phyloP scores from a whole-genome alignment of 1,140 invertebrate species.

The Brachionus calyciflorus region DNA sequence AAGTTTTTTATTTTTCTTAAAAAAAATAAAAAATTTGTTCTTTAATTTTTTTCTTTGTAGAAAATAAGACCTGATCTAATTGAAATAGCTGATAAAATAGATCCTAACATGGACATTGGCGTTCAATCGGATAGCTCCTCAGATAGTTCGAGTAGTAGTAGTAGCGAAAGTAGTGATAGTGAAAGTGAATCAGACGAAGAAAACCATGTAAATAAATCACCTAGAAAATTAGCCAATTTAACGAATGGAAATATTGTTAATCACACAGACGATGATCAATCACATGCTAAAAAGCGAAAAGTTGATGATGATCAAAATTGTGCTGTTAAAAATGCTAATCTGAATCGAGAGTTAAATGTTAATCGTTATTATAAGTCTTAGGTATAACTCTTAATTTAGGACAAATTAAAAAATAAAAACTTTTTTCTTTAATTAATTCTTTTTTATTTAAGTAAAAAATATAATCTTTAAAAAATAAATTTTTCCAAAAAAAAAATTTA shows the following conservation, averaged over 20 bases:
- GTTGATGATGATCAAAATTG: conserved; percentile 27
- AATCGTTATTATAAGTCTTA: conserved; percentile 19
- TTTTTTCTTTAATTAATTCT: no score
- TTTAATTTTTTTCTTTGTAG: conserved; percentile 52
- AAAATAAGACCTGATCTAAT: conserved; percentile 78
- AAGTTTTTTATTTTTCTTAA: no score
- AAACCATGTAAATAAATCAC: neutral
- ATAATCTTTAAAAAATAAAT: no score
- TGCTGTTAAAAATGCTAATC: conserved; percentile 31
- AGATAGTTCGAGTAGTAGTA: conserved; percentile 80
- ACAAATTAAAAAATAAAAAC: no score
- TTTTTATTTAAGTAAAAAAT: no score
- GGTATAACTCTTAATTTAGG: neutral
- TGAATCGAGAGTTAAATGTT: neutral
- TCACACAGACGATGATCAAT: neutral
- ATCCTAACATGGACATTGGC: conserved; percentile 79
- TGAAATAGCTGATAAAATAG: conserved; percentile 76
- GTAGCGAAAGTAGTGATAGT: conserved; percentile 60
- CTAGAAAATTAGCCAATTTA: neutral
- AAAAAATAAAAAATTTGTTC: neutral
- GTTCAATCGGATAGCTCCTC: conserved; percentile 90
- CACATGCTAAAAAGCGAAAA: conserved; percentile 2
- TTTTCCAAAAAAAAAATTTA: no score
- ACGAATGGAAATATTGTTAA: neutral
- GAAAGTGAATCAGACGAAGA: conserved; percentile 49